Evolutionary conservation across 1,140 invertebrate species (phyloP), one percentile per base, ranked within the genome.

Genomic region (Drosophila kurseongensis): DNA sequence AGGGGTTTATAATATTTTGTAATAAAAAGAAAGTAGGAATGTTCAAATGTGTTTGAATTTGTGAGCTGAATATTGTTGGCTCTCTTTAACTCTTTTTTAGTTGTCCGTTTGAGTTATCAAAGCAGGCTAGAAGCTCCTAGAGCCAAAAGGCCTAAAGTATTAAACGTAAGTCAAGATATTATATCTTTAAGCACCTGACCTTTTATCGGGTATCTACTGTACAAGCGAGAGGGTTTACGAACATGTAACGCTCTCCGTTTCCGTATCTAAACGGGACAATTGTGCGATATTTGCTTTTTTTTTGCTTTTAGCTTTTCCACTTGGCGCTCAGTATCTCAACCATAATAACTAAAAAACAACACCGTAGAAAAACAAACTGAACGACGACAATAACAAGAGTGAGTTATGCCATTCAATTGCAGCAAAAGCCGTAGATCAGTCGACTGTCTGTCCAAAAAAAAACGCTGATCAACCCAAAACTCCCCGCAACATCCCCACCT

Each of bases 201-300:
- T n/a, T 48, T n/a, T 1, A 4, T 3, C 14, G 42, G 45, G 9
- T 63, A 13, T 16, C 12, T 29, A 63, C 65, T 67, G 63, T 67
- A 35, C 44, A 12, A n/a, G n/a, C n/a, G n/a, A n/a, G n/a, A n/a
- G n/a, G n/a, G n/a, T n/a, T n/a, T 18, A n/a, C 44, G 41, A 41
- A 29, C 42, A 32, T 68, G 42, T 50, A 65, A 45, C 29, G 41
- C 36, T 50, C 38, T 74, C 32, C 35, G 54, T 44, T 67, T 56
- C 56, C 61, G 54, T 76, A 55, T 76, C 48, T 54, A 73, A 62
- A 61, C 27, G 55, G 48, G 40, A 69, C 63, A 57, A 69, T 69
- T 71, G 27, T 48, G 56, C 35, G 41, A 40, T 47, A 36, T 35
- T 61, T 55, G 32, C 48, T 61, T 65, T 56, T 42, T 61, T 65